Conservation (phyloP, 2,797 vertebrate species). For the Silurus lanzhouensis region DNA sequence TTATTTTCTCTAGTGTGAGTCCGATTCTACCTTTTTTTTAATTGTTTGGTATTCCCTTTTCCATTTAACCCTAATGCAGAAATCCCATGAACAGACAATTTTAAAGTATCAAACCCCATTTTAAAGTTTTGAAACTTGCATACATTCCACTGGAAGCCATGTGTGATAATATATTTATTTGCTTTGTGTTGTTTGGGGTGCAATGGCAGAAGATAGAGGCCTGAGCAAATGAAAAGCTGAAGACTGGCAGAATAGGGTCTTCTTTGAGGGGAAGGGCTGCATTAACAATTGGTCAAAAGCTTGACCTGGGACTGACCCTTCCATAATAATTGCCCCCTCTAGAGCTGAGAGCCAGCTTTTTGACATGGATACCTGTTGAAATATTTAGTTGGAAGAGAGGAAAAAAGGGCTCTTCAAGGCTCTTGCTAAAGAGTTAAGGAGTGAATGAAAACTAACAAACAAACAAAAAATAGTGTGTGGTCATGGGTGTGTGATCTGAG, state of each 20-base stretch:
- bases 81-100: conserved; percentile 75
- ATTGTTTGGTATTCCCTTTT: background rate
- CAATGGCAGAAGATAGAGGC: conserved; percentile 59
- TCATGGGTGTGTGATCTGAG: conserved; percentile 45
- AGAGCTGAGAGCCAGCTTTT: conserved; percentile 73
- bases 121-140: conserved; percentile 69
- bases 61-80: conserved; percentile 48
- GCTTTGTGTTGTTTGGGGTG: conserved; percentile 62
- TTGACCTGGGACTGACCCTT: conserved; percentile 87
- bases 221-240: conserved; percentile 65
- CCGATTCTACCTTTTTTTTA: background rate
- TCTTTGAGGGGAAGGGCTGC: conserved; percentile 68
- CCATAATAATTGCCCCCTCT: conserved; percentile 82
- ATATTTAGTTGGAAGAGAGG: conserved; percentile 76
- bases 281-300: conserved; percentile 86
- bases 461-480: conserved; percentile 67
- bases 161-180: conserved; percentile 70
- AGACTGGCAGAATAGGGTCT: conserved; percentile 32
- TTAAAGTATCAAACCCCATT: background rate
- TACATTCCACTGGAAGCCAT: conserved; percentile 66
- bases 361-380: conserved; percentile 92
- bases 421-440: conserved; percentile 65
- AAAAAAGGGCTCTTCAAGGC: conserved; percentile 66
- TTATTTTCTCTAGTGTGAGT: conserved; percentile 41
- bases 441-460: conserved; percentile 72